phyloP scores from a whole-genome alignment of 2,888 invertebrate genomes.

The Chloroclysta siterata region DNA sequence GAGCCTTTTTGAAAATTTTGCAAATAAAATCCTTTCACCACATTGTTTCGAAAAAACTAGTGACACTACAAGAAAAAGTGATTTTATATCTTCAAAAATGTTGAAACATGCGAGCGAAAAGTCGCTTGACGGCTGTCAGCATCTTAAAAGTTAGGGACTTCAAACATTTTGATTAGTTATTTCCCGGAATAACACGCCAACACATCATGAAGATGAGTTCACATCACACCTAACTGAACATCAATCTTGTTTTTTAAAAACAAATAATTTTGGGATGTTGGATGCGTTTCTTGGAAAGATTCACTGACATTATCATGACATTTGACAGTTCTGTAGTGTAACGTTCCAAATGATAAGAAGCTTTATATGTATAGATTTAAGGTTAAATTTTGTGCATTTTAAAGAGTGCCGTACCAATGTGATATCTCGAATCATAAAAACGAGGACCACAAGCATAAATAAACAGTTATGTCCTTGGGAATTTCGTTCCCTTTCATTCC shows the following conservation, averaged over 20 bases:
- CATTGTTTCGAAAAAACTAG: no score
- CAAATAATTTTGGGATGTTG: constrained; percentile 60
- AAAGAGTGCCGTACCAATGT: constrained; percentile 1
- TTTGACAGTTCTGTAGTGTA: constrained; percentile 48
- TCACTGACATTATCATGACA: constrained; percentile 48
- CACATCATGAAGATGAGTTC: constrained; percentile 55
- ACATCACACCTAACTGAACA: constrained; percentile 74
- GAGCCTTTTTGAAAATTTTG: no score
- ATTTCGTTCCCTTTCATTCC: constrained; percentile 58
- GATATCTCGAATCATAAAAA: background rate
- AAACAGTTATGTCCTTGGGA: constrained; percentile 75
- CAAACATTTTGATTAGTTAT: constrained; percentile 37
- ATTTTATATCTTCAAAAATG: no score
- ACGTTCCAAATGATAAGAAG: constrained; percentile 8
- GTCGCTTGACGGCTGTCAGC: no score
- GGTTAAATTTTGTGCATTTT: constrained; percentile 24
- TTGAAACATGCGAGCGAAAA: no score
- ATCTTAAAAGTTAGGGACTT: background rate
- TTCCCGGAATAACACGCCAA: constrained; percentile 49
- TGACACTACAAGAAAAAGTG: no score
- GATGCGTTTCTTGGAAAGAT: constrained; percentile 61
- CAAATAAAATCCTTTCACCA: no score
- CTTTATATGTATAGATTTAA: constrained; percentile 27
- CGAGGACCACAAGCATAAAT: constrained; percentile 51
- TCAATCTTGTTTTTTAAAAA: constrained; percentile 66